Evolutionary conservation across 2,888 invertebrate species (phyloP).

Genomic region (Eristalinus sepulchralis): DNA sequence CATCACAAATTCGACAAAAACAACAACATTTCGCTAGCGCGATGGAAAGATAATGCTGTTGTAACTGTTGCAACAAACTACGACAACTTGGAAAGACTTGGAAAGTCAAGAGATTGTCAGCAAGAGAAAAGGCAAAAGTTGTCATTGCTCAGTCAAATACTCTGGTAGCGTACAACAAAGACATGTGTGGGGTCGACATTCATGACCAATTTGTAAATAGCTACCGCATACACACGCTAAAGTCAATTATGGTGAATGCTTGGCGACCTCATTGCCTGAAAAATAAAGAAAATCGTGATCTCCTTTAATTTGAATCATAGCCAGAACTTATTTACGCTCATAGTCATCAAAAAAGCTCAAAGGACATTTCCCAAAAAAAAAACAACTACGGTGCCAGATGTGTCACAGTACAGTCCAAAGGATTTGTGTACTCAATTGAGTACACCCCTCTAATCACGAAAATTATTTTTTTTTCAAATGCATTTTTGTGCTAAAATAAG

Average conservation of each 20-base stretch:
- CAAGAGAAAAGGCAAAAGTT: not conserved
- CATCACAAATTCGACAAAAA: too few species aligned
- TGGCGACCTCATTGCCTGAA: too few species aligned
- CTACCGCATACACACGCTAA: not conserved
- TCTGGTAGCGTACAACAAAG: too few species aligned
- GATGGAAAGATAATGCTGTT: constrained; percentile 8
- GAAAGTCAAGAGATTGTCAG: not conserved
- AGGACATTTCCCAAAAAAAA: not conserved
- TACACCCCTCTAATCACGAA: not conserved
- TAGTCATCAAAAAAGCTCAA: not conserved
- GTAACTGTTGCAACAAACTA: constrained; percentile 11
- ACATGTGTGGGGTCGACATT: too few species aligned
- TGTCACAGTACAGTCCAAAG: constrained; percentile 17
- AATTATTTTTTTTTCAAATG: too few species aligned
- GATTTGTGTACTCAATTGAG: not conserved
- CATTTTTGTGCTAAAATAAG: too few species aligned
- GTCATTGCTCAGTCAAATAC: too few species aligned
- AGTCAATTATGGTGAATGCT: too few species aligned
- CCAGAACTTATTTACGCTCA: not conserved
- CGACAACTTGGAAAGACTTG: not conserved
- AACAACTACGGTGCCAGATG: not conserved
- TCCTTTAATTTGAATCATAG: not conserved
- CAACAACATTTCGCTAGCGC: constrained; percentile 10
- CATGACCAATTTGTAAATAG: not conserved
- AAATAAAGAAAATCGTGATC: not conserved